These are phyloP conservation scores for Lepus townsendii DNA, from an alignment of 2,797 vertebrate species.

Conservation along the genomic window DNA sequence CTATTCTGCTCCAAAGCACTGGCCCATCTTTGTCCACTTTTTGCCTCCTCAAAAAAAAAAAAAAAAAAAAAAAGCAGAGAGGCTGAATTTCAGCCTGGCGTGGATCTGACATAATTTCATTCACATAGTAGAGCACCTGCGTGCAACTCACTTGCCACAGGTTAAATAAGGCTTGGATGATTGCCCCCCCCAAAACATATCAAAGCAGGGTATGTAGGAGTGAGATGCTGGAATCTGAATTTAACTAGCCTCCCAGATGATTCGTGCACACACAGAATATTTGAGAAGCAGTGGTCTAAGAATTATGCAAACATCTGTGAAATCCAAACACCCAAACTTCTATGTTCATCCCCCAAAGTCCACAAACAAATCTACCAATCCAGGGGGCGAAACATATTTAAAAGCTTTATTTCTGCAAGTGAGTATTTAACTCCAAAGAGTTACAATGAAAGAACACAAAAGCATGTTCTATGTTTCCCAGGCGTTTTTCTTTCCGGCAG, in stretches of 20 bases:
- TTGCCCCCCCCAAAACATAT: neutral
- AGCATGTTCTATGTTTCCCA: neutral
- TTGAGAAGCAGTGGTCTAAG: neutral
- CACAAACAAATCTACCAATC: neutral
- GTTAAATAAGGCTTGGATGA: neutral
- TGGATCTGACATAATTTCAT: neutral
- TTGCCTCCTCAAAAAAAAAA: slow-evolving; percentile 39
- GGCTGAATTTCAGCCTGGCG: neutral
- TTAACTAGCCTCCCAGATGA: neutral
- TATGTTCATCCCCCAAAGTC: neutral
- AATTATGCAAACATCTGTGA: neutral
- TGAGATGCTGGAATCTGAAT: neutral
- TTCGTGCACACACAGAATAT: neutral
- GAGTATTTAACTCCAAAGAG: neutral
- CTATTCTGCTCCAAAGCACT: neutral
- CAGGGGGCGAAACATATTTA: neutral
- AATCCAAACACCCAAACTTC: neutral
- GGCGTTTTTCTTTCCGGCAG: neutral
- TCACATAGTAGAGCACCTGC: neutral
- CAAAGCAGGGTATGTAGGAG: neutral
- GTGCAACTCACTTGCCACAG: neutral
- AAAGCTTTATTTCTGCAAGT: slow-evolving; percentile 13
- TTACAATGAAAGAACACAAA: slow-evolving; percentile 22
- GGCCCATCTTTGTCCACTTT: neutral
- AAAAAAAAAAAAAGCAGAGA: neutral